Evolutionary conservation across 2,797 vertebrate genomes (phyloP), one percentile per base, ranked within the genome.

Genomic region (Hemibagrus guttatus): DNA sequence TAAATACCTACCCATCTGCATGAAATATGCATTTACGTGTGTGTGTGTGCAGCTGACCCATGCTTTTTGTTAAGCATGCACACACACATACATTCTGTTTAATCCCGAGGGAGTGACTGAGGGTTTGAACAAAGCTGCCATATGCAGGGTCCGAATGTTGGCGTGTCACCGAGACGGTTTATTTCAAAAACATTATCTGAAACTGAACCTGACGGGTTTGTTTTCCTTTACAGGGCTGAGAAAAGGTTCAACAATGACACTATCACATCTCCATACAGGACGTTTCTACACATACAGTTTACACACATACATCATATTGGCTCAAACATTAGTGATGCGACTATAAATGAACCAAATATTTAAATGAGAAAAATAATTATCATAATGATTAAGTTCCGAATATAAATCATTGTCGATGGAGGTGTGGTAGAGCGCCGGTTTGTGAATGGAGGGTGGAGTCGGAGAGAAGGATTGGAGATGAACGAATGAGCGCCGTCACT

Each of bases 11-110:
- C 35, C 71, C 59, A 66, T 26, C 39, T 64, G 42, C 68, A 63
- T 82, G 21, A 71, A 72, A 64, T 46, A 81, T 64, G 79, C 85
- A 86, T 85, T 84, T 75, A 81, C 23, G 9, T 54, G 71, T 35
- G 74, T 13, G 54, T 42, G 56, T 69, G 35, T 39, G 21, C 46
- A 84, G 78, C 56, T 80, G 87, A 81, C 75, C 78, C 75, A 35
- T 28, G 87, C 61, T 78, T 42, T 81, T 14, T 58, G 83, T 75
- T 84, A 84, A 61, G 26, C 26, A 49, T 6, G 46, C 46, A 49
- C 6, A 49, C 46, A 19, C 61, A 23, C 61, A 52, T 19, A 74
- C 56, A 56, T 46, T 71, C 23, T 1, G 35, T 26, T 0, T 54
- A 61, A n/a, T 68, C 81, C 81, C 61, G 2, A 23, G 80, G 42